Conservation (phyloP, 1,140 invertebrate species). For the Choristoneura fumiferana region DNA sequence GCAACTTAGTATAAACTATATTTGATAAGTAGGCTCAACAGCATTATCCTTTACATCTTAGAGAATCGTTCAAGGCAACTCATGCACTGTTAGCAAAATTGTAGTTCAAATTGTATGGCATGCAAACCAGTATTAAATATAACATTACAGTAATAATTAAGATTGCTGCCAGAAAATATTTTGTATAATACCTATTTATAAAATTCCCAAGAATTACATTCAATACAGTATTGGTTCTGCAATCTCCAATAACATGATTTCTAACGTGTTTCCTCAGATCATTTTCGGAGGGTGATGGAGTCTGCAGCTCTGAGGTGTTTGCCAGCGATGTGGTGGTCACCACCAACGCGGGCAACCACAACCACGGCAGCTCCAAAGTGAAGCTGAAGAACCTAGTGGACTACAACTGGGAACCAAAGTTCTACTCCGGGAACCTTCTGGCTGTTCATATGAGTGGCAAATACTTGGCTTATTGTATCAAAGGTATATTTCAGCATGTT, state of each 20-base stretch:
- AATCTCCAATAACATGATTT: too few species aligned
- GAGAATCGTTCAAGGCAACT: too few species aligned
- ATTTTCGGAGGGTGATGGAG: slow-evolving; percentile 84
- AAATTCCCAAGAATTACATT: too few species aligned
- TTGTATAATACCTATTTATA: too few species aligned
- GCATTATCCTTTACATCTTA: neutral
- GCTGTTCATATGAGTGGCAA: slow-evolving; percentile 92
- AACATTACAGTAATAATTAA: too few species aligned
- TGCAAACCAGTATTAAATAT: too few species aligned
- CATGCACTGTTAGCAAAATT: too few species aligned
- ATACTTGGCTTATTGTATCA: slow-evolving; percentile 94
- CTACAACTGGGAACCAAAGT: slow-evolving; percentile 94
- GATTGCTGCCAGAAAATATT: too few species aligned
- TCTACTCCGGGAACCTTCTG: slow-evolving; percentile 92
- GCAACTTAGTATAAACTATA: too few species aligned
- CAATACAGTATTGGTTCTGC: too few species aligned
- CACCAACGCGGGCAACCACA: slow-evolving; percentile 83
- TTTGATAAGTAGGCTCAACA: too few species aligned
- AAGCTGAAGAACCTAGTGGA: slow-evolving; percentile 95
- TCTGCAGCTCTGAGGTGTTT: slow-evolving; percentile 83
- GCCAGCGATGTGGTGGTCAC: slow-evolving; percentile 85
- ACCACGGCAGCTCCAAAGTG: slow-evolving; percentile 91
- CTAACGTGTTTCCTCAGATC: slow-evolving; percentile 80
- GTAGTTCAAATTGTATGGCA: too few species aligned
- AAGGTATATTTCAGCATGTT: slow-evolving; percentile 79